Percentiles rank a stretch among this genome's conserved stretches.
Conservation (phyloP, 2,113 vertebrate species). For the Lamprologus ornatipinnis region DNA sequence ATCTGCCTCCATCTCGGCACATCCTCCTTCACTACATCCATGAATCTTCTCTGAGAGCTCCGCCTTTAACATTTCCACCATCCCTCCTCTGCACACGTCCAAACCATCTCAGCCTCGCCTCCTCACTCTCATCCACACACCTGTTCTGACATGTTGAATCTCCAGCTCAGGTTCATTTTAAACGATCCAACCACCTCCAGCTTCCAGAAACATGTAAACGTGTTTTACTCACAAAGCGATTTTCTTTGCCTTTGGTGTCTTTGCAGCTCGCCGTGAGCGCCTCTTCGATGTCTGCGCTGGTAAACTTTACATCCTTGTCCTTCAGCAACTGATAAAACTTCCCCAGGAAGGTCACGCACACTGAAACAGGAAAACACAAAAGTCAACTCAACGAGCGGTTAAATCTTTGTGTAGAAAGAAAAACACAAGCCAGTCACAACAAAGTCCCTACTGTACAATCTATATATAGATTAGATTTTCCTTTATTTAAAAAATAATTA, state of each 20-base stretch:
- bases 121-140: neutral
- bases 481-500: neutral
- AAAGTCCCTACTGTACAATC: neutral
- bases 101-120: neutral
- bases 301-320: slow-evolving; percentile 78
- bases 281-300: slow-evolving; percentile 79
- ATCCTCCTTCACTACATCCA: neutral
- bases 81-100: neutral
- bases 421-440: neutral
- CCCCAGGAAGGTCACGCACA: slow-evolving; percentile 86
- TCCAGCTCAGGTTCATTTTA: neutral
- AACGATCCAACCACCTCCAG: fast-evolving
- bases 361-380: slow-evolving; percentile 59
- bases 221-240: slow-evolving; percentile 80
- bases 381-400: fast-evolving
- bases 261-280: slow-evolving; percentile 81
- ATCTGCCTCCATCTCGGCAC: fast-evolving
- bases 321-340: slow-evolving; percentile 86
- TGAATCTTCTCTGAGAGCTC: neutral
- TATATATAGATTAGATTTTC: neutral
- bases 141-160: neutral
- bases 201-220: neutral
- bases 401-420: neutral
- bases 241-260: slow-evolving; percentile 91
- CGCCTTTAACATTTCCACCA: neutral